Evolutionary conservation across 2,113 vertebrate species (phyloP).

Genomic region (Amblyopsis rosae): DNA sequence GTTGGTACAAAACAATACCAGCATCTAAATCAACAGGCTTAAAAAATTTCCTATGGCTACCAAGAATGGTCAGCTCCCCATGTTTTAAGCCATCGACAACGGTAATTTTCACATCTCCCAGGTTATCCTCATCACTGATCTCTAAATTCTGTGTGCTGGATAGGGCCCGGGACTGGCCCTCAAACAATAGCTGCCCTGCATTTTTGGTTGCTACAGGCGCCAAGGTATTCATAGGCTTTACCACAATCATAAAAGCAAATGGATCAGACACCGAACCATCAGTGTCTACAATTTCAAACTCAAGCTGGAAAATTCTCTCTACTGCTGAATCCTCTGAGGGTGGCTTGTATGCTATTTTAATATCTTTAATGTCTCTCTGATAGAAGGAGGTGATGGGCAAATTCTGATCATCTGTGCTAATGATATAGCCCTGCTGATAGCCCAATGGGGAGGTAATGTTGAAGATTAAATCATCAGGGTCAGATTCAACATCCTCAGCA

Average conservation of each 20-base stretch:
- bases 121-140: constrained; percentile 79
- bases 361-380: constrained; percentile 81
- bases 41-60: constrained; percentile 70
- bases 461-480: constrained; percentile 86
- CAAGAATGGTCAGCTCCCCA: constrained; percentile 71
- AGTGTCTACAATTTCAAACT: constrained; percentile 79
- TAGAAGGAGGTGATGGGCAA: constrained; percentile 81
- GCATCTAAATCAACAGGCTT: constrained; percentile 74
- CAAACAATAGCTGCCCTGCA: constrained; percentile 80
- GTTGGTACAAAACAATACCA: constrained; percentile 79
- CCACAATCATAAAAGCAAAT: constrained; percentile 82
- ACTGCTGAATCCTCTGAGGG: constrained; percentile 68
- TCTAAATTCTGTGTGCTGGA: constrained; percentile 75
- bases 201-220: constrained; percentile 77
- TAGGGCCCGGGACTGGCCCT: constrained; percentile 79
- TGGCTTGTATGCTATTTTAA: constrained; percentile 83
- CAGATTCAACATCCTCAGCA: constrained; percentile 87
- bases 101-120: constrained; percentile 76
- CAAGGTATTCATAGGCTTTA: constrained; percentile 82
- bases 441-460: constrained; percentile 89
- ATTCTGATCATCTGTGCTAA: constrained; percentile 82
- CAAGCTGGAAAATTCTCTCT: constrained; percentile 80
- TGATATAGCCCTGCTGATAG: constrained; percentile 83
- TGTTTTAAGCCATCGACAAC: constrained; percentile 76
- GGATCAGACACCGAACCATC: constrained; percentile 78